phyloP scores from a whole-genome alignment of 2,888 invertebrate genomes.

The Nomada fucata region DNA sequence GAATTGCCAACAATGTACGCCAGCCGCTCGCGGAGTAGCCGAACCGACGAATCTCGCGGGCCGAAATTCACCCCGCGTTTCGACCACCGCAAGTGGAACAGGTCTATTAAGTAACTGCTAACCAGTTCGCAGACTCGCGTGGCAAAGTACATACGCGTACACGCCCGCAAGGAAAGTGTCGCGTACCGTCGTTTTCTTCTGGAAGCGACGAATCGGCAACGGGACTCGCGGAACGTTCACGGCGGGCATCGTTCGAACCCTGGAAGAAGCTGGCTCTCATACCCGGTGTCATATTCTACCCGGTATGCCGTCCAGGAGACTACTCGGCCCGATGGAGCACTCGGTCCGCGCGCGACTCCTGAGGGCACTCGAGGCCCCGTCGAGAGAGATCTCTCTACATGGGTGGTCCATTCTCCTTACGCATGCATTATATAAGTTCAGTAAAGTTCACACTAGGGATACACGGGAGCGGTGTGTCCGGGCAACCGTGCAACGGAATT shows the following conservation, averaged over 20 bases:
- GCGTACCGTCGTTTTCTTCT: not conserved
- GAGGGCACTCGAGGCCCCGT: slow-evolving; percentile 80
- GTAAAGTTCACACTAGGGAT: slow-evolving; percentile 72
- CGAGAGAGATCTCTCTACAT: slow-evolving; percentile 79
- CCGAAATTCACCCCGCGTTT: too few relatives aligned
- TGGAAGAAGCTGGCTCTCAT: slow-evolving; percentile 51
- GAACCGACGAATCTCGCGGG: not conserved
- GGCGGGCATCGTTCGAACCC: slow-evolving; percentile 20
- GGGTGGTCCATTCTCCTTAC: slow-evolving; percentile 83
- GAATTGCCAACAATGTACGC: not conserved
- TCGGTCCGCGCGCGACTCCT: slow-evolving; percentile 81
- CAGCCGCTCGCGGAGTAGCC: too few relatives aligned
- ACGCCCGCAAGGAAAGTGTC: not conserved
- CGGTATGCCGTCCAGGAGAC: slow-evolving; percentile 73
- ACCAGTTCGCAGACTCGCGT: too few relatives aligned
- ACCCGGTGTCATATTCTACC: slow-evolving; percentile 74
- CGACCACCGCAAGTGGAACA: too few relatives aligned
- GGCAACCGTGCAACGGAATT: slow-evolving; percentile 55
- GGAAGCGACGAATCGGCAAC: not conserved
- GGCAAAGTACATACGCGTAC: too few relatives aligned
- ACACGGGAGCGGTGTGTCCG: slow-evolving; percentile 53
- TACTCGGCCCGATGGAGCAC: slow-evolving; percentile 79
- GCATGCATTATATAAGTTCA: slow-evolving; percentile 80
- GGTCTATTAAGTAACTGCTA: too few relatives aligned
- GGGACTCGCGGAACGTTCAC: not conserved